Percentiles rank a stretch among this genome's conserved stretches.
These are phyloP conservation scores for Sinonovacula constricta DNA, from an alignment of 1,140 invertebrate genomes.

Conservation along the genomic window DNA sequence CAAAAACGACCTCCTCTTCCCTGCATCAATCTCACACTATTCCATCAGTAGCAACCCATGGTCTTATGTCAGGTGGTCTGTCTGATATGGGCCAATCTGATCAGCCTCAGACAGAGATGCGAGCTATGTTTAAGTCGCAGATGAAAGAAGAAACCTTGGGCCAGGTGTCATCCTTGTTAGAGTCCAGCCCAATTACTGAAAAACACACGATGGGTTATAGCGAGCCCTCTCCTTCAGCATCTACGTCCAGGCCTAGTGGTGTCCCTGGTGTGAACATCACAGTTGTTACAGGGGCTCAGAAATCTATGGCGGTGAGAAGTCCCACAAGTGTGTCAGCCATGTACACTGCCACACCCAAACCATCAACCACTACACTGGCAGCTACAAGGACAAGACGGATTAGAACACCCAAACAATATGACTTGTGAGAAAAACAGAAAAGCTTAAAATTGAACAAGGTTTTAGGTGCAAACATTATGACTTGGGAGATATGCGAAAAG, in stretches of 20 bases:
- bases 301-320: not conserved
- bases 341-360: conserved; percentile 66
- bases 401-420: conserved; percentile 73
- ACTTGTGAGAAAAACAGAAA: conserved; percentile 51
- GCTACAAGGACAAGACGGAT: conserved; percentile 73
- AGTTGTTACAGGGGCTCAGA: conserved; percentile 1
- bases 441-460: too few relatives aligned
- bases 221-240: not conserved
- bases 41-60: too few relatives aligned
- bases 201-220: conserved; percentile 1
- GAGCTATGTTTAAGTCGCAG: not conserved
- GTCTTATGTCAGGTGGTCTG: too few relatives aligned
- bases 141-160: conserved; percentile 56
- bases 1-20: too few relatives aligned
- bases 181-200: conserved; percentile 60
- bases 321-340: conserved; percentile 51
- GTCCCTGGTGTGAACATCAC: not conserved
- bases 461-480: too few relatives aligned
- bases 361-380: conserved; percentile 63
- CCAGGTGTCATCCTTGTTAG: conserved; percentile 65
- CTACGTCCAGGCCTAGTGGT: not conserved
- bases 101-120: not conserved
- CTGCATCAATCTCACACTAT: too few relatives aligned
- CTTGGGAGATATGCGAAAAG: too few relatives aligned
- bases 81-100: not conserved